Evolutionary conservation across 1,140 invertebrate species (phyloP), one percentile per base, ranked within the genome.

Genomic region (Druon quercuslanigerum): DNA sequence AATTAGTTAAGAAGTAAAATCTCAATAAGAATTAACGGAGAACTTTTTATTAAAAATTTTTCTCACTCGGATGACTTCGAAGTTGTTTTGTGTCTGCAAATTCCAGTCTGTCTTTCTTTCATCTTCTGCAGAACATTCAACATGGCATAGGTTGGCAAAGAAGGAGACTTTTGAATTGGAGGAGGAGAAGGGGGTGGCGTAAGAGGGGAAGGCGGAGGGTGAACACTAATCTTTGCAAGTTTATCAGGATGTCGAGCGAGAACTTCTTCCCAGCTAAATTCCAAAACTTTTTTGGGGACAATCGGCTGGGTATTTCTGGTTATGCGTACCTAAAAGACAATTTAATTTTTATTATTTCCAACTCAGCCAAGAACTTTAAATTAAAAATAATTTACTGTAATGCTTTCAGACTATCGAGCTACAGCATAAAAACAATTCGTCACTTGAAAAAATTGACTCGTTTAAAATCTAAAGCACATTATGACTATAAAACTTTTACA

Each of bases 121-220:
- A 91, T 92, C 75, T 79, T 89, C 72, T 90, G 87, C 77, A 92
- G 83, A 33, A 92, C 87, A n/a, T 88, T 83, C 11, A 93, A 79
- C 92, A 93, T 93, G 0, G 92, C 92, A 33, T 92, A 92, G 4
- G 92, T 93, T 13, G 92, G 92, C 19, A 89, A 74, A 14, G 88
- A 84, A 0, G 85, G 82, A 25, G 85, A 76, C 20, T 80, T 40
- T 13, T 25, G n/a, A n/a, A 66, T 66, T 8, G 79, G 83, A 56
- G 87, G 86, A 8, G 87, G 88, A 25, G 88, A 87, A 7, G 90
- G 87, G 71, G 89, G 89, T 3, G 91, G 91, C 17, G 90, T 89
- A 17, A 89, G 81, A 14, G 89, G 84, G 1, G 85, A 85, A 12
- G 83, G 76, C 14, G 81, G 76, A 19, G 86, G 78, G 16, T 91